Base-by-base conservation (phyloP, 2,113 vertebrate species). In the Thamnaconus septentrionalis region DNA sequence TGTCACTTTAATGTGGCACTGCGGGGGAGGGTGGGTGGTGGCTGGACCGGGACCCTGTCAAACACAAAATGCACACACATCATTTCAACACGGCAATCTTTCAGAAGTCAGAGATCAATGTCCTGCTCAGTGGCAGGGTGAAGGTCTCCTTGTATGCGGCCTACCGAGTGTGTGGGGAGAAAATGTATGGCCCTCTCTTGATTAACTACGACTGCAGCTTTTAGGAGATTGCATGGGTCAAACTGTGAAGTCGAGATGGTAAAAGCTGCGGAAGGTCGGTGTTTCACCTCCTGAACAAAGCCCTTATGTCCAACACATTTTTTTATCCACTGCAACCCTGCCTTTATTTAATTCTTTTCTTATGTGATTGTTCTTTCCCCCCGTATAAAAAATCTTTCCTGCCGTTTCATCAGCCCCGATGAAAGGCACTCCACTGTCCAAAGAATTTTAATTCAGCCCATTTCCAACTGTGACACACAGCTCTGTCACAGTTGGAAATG, bases 211-310 rank as follows among this genome's bases (percentile, higher is more conserved):
- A 77, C 68, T 82, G 57, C 75, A 69, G 83, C 82, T 83, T 85
- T 88, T 79, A 87, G 60, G 53, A 76, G 78, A 89, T 88, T 87
- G 83, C 56, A 52, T 0, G 1, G 76, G 76, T 87, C 83, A 80
- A 71, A 74, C 51, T 61, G 18, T 31, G 50, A 71, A 81, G 64
- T 66, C 62, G 51, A 53, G 49, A 57, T 54, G 67, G 60, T 63
- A 66, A 75, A 79, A 57, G 64, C 63, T 53, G 45, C 56, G 53
- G n/a, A 2, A 56, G 68, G 59, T 73, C 62, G 39, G 41, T 70
- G 65, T 63, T 42, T 49, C 53, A 53, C 39, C 6, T 45, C 5
- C 44, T 7, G 5, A 45, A 45, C 44, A 45, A 5, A 45, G 5
- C 3, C 44, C 7, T 45, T 45, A 45, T 7, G 5, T 69, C 10